Percentiles rank a stretch among this genome's conserved stretches.
These are phyloP conservation scores for Erethizon dorsatum DNA, from an alignment of 2,797 vertebrate genomes.

Conservation along the genomic window DNA sequence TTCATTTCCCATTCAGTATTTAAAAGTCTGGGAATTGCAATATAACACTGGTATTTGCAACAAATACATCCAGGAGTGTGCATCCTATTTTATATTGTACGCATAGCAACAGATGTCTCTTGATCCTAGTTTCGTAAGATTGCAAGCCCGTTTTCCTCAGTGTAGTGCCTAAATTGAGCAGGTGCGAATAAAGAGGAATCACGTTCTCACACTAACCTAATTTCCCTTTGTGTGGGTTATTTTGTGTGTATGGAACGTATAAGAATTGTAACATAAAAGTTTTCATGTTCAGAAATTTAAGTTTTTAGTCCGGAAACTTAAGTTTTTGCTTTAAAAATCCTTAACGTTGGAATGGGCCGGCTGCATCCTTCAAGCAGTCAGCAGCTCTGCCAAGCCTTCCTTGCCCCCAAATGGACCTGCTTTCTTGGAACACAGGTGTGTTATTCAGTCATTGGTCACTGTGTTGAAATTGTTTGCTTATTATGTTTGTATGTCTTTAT, in stretches of 20 bases:
- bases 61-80: not conserved
- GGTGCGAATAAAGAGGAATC: conserved; percentile 24
- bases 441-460: not conserved
- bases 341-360: not conserved
- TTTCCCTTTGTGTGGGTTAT: not conserved
- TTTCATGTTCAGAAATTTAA: not conserved
- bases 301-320: not conserved
- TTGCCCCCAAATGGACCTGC: not conserved
- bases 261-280: conserved; percentile 2
- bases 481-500: not conserved
- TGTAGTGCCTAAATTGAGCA: not conserved
- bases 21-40: not conserved
- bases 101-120: not conserved
- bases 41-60: not conserved
- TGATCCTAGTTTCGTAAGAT: not conserved
- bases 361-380: not conserved
- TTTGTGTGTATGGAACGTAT: not conserved
- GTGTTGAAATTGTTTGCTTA: not conserved
- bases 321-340: conserved; percentile 62
- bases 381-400: not conserved
- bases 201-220: conserved; percentile 4
- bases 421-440: not conserved
- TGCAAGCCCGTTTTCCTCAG: not conserved
- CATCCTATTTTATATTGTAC: not conserved
- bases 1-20: not conserved